Percentiles rank a stretch among this genome's conserved stretches.
These are phyloP conservation scores for Bos taurus DNA, from an alignment of 2,113 vertebrate genomes.

Conservation along the genomic window ARS-UCD2.0 NC_037328.1:145429501-145430000, in stretches of 20 bases:
- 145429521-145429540: neutral
- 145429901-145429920: neutral
- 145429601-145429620: neutral
- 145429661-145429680: neutral
- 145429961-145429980: neutral
- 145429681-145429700: neutral
- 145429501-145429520: neutral
- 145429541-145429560: neutral
- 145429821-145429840: neutral
- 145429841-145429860: neutral
- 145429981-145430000: neutral
- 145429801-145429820: neutral
- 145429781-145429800: neutral
- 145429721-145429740: neutral
- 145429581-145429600: neutral
- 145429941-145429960: neutral
- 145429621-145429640: neutral
- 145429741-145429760: neutral
- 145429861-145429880: neutral
- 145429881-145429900: neutral
- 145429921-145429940: neutral
- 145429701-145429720: neutral
- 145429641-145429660: neutral
- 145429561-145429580: no score
- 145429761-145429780: neutral